These are phyloP conservation scores for western clawed frog (Xenopus tropicalis) DNA, from an alignment of 2,113 vertebrate genomes.

Conservation along the genomic window DNA sequence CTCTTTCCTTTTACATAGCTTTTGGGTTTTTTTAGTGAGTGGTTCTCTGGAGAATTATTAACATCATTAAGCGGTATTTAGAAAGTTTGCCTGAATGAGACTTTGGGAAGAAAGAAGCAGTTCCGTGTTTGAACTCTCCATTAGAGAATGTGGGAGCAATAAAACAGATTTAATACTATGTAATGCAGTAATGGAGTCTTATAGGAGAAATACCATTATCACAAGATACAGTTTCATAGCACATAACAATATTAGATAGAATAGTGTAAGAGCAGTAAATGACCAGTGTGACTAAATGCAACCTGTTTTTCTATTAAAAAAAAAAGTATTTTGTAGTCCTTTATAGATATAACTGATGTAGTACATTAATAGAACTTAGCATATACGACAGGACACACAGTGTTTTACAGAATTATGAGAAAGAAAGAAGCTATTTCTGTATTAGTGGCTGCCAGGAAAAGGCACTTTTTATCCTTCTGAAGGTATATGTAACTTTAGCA, in stretches of 20 bases:
- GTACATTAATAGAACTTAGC: not conserved
- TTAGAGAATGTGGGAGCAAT: conserved; percentile 15
- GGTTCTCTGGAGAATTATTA: conserved; percentile 48
- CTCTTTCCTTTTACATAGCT: conserved; percentile 9
- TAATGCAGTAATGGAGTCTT: conserved; percentile 13
- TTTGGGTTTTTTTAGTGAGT: conserved; percentile 51
- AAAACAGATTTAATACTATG: conserved; percentile 6
- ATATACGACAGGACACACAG: too few relatives aligned
- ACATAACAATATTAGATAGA: conserved; percentile 5
- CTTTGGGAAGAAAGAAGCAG: not conserved
- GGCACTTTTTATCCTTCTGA: too few relatives aligned
- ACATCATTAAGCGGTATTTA: conserved; percentile 43
- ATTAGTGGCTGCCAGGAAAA: too few relatives aligned
- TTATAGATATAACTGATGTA: not conserved
- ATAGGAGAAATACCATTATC: conserved; percentile 16
- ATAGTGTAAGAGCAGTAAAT: not conserved
- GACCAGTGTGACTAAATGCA: too few relatives aligned
- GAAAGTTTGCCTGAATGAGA: conserved; percentile 2
- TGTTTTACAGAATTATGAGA: too few relatives aligned
- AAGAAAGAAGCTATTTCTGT: too few relatives aligned
- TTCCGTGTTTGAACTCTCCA: conserved; percentile 13
- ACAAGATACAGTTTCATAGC: conserved; percentile 20
- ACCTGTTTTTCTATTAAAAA: too few relatives aligned
- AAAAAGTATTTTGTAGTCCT: too few relatives aligned
- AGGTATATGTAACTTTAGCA: too few relatives aligned